phyloP scores from a whole-genome alignment of 64 coral and sea anemone species.

The Montipora sp. region DNA sequence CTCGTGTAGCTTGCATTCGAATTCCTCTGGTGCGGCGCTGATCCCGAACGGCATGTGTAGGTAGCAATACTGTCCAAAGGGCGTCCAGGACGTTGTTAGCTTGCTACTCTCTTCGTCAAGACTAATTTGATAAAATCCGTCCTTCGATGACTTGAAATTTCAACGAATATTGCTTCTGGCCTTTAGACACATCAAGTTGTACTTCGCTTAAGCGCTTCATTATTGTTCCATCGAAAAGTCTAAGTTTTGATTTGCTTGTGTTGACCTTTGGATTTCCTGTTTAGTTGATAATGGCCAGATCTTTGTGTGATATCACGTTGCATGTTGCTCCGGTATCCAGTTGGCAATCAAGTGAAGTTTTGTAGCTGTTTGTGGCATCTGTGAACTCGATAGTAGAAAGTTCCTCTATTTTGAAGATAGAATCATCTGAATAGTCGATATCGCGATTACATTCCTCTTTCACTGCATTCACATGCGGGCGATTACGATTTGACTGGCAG shows the following conservation, averaged over 20 bases:
- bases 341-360: no score
- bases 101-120: no score
- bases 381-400: no score
- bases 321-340: not conserved
- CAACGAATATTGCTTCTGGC: not conserved
- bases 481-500: not conserved
- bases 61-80: no score
- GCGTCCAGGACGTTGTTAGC: no score
- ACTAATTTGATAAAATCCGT: not conserved
- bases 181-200: not conserved
- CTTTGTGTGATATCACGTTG: not conserved
- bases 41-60: no score
- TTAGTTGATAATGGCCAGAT: constrained; percentile 32
- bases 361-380: no score
- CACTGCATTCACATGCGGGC: not conserved
- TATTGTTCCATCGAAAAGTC: no score
- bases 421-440: not conserved
- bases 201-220: not conserved
- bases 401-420: no score
- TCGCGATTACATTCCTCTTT: not conserved
- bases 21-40: no score
- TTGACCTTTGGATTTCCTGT: not conserved
- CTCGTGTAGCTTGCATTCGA: no score
- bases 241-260: no score
- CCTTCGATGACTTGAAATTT: not conserved